Evolutionary conservation across 2,113 vertebrate species (phyloP), one percentile per base, ranked within the genome.

Genomic region (Xyliphius kryptos): DNA sequence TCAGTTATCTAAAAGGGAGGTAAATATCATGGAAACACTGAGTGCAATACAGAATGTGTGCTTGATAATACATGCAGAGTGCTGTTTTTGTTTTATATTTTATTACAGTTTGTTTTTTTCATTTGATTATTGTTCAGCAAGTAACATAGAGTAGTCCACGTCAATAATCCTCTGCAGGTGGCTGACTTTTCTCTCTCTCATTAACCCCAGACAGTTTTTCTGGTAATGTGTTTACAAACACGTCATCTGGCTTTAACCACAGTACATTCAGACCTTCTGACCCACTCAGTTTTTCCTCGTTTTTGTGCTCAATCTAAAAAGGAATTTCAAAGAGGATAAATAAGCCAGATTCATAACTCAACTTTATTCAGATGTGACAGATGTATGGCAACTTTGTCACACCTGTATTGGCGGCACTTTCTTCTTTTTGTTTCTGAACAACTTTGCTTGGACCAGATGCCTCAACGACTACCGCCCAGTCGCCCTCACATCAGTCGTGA

Each of bases 1-100:
- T 54, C 69, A 60, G 61, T 68, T 63, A 64, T 22, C 56, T 61
- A 56, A 36, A 44, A 38, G 56, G 56, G 17, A 26, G 60, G 59
- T 56, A 66, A 65, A 68, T 74, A 56, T 50, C 68, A 65, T 62
- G 52, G 68, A 40, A 52, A 68, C 51, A 60, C 36, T 61, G 60
- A 52, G 26, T 67, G 61, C 48, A 52, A 60, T 17, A 48, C 61
- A 49, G 55, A 32, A 40, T 58, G 67, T 64, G 60, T 16, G n/a
- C 19, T 50, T 50, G 60, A 60, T 70, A 66, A 65, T 15, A 59
- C 52, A 58, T 54, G 44, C 50, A 49, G n/a, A 58, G 55, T 17
- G 19, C n/a, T 21, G 41, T 26, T 64, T 47, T 49, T 70, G 32
- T 37, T 47, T 62, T 20, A 37, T 41, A 19, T n/a, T 63, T 26